Conservation (phyloP, 2,888 invertebrate genomes). For the Microlaimidae sp. region DNA sequence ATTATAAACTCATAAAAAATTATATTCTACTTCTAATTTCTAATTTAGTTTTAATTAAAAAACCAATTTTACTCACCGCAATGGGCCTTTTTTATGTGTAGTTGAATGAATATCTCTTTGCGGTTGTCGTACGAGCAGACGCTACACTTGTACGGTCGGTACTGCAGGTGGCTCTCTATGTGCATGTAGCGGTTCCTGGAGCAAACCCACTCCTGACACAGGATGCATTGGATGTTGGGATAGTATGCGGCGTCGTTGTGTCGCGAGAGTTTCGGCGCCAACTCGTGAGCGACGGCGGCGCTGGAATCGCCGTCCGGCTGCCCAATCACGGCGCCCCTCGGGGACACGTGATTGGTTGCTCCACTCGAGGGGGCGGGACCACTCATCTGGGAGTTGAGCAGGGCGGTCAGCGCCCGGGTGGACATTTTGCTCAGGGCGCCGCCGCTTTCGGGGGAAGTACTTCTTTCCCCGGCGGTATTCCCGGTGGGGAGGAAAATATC, state of each 20-base stretch:
- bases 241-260: conserved; percentile 34
- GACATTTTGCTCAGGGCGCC: too few relatives aligned
- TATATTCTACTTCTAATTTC: neutral
- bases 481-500: too few relatives aligned
- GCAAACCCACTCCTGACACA: conserved; percentile 19
- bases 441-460: too few relatives aligned
- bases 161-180: conserved; percentile 18
- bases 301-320: too few relatives aligned
- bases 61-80: neutral
- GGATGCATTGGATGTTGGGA: conserved; percentile 19
- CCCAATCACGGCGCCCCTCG: too few relatives aligned
- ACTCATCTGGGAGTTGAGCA: too few relatives aligned
- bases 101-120: conserved; percentile 18
- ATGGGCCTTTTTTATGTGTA: conserved; percentile 17
- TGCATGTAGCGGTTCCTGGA: conserved; percentile 17
- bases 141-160: conserved; percentile 18
- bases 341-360: too few relatives aligned
- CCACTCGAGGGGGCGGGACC: too few relatives aligned
- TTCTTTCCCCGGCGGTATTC: too few relatives aligned
- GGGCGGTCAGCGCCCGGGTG: too few relatives aligned
- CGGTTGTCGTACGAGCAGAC: conserved; percentile 18
- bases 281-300: too few relatives aligned
- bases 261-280: conserved; percentile 39
- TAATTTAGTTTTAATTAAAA: neutral
- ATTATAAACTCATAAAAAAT: neutral